phyloP scores from a whole-genome alignment of 2,888 invertebrate genomes.

The Tiliacea aurago region DNA sequence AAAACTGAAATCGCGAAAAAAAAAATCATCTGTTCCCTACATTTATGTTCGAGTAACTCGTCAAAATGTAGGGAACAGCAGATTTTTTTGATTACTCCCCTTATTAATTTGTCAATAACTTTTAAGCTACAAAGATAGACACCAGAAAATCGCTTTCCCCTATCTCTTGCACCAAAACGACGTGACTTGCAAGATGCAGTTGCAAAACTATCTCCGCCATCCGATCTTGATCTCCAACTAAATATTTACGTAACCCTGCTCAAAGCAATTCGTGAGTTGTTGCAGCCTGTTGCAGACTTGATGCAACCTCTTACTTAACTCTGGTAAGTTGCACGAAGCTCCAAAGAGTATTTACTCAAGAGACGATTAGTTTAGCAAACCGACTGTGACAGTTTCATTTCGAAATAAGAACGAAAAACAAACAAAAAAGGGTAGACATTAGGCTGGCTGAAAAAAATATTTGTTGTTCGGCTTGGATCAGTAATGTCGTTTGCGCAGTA shows the following conservation, averaged over 20 bases:
- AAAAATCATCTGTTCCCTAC: too few relatives aligned
- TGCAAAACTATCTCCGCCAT: conserved; percentile 42
- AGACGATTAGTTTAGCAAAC: conserved; percentile 37
- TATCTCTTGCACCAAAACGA: conserved; percentile 25
- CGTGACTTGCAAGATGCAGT: conserved; percentile 52
- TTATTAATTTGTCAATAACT: background rate
- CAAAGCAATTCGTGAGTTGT: conserved; percentile 41
- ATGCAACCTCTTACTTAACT: conserved; percentile 63
- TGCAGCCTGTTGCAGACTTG: conserved; percentile 48
- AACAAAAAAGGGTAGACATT: conserved; percentile 19
- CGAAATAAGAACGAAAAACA: conserved; percentile 33
- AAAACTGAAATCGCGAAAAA: too few relatives aligned
- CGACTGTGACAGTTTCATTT: conserved; percentile 45
- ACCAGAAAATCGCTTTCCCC: conserved; percentile 13
- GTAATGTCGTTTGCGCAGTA: background rate
- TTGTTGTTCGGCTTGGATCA: conserved; percentile 10
- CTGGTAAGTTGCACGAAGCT: conserved; percentile 29
- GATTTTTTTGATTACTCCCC: too few relatives aligned
- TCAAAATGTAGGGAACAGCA: too few relatives aligned
- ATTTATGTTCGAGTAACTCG: too few relatives aligned
- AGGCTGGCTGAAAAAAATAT: conserved; percentile 23
- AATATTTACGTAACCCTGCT: conserved; percentile 43
- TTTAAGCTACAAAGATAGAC: background rate
- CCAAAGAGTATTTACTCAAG: conserved; percentile 51
- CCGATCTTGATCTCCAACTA: conserved; percentile 64